A percentile compares a stretch with the other conserved stretches of the same genome.
Evolutionary conservation across 2,113 vertebrate species (phyloP).

Genomic region (Merops nubicus): DNA sequence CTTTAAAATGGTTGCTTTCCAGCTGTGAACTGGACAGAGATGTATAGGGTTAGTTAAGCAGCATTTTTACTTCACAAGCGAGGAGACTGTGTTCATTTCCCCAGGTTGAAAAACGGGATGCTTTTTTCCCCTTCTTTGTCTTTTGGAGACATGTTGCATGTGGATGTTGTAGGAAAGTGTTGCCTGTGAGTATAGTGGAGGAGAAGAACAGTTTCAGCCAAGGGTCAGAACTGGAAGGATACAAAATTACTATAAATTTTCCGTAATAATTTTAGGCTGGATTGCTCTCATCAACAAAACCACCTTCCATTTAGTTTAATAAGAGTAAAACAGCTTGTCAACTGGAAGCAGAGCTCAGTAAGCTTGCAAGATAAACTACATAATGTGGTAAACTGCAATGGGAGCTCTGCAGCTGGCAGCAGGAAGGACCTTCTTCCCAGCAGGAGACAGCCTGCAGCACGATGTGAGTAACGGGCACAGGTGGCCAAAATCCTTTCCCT

Average conservation of each 20-base stretch:
- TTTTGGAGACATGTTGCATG: neutral
- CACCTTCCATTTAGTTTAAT: neutral
- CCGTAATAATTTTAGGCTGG: neutral
- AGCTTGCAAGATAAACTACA: neutral
- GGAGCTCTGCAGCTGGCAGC: neutral
- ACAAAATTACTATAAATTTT: neutral
- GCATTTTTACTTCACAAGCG: neutral
- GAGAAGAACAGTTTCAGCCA: neutral
- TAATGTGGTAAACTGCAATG: accelerated
- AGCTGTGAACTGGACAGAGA: neutral
- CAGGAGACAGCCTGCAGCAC: neutral
- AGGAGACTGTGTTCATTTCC: neutral
- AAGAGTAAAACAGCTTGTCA: neutral
- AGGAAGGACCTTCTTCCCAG: neutral
- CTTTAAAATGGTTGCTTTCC: neutral
- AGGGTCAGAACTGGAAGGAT: neutral
- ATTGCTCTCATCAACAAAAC: neutral
- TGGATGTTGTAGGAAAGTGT: neutral
- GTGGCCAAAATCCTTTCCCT: neutral
- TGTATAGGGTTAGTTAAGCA: neutral
- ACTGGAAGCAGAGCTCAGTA: neutral
- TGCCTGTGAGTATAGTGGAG: neutral
- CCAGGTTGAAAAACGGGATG: neutral
- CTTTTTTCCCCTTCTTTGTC: neutral
- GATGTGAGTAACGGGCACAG: neutral